Evolutionary conservation across 2,888 invertebrate genomes (phyloP), one percentile per base, ranked within the genome.

Genomic region (Campopleginae sp.): DNA sequence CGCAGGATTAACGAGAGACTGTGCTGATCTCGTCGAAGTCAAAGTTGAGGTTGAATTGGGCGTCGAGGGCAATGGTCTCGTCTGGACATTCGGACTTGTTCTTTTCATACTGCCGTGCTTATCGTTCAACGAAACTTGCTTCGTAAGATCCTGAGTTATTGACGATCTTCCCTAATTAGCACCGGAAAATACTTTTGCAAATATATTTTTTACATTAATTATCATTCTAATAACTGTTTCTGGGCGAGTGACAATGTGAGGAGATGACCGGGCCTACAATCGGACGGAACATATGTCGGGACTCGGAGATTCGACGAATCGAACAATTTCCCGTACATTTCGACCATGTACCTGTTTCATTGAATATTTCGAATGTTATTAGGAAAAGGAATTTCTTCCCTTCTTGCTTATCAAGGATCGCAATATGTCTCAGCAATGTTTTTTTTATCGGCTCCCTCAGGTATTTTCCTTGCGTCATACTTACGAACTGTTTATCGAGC

Each of bases 71-170:
- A 92, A 83, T 6, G 93, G 93, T 78, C 92, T 91, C 80, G 88
- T 87, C 33, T 89, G 87, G 74, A 88, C 86, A 81, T 88, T 90
- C 74, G 89, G 86, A 31, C 87, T 82, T 65, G 87, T 90, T 86
- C 91, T 89, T 88, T 91, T 92, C 89, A 91, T 89, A 88, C 88
- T 90, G 76, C 88, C 91, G 85, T 89, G 87, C 88, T 91, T 92
- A 88, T 93, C 92, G 89, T 89, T 88, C 88, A 89, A 88, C 80
- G 92, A 88, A 84, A 90, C 68, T 74, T 81, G 72, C 86, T 83
- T 83, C 83, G 86, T 42, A 68, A 88, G 79, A 89, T 90, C 92
- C 89, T 90, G 91, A 89, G 85, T 91, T 90, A 90, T 87, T 87
- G 90, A 87, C 81, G 91, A 82, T 87, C 63, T 77, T 75, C 61